Base-by-base conservation (phyloP, 2,113 vertebrate genomes). In the Sorex fumeus region DNA sequence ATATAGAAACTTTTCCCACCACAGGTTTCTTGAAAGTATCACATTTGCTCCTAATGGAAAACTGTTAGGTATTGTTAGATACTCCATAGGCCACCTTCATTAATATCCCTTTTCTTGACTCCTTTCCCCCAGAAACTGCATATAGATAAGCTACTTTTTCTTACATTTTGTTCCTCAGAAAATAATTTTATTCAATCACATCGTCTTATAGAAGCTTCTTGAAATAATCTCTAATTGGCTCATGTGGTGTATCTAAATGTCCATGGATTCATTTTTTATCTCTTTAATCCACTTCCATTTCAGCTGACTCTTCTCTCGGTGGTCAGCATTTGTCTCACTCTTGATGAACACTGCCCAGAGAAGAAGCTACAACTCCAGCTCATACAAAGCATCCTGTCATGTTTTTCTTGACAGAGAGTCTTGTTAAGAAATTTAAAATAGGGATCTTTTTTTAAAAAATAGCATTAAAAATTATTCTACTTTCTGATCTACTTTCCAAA, bases 211-310 rank as follows among this genome's bases (percentile, higher is more conserved):
- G 62, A 76, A 76, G 25, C 28, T 64, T 83, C 70, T 78, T 88
- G 64, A 28, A 79, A 50, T 45, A 83, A 43, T 72, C 50, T 67
- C 93, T 67, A 84, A 87, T 84, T 69, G 92, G 87, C 72, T 45
- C 80, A 57, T 66, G 36, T 45, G 34, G n/a, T 72, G 40, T 72
- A 30, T 83, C 71, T 88, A 78, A 87, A 83, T 57, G 11, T 77
- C 90, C 72, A 57, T 12, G 32, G n/a, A 66, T 60, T 87, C 70
- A 90, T 79, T 90, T 93, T 47, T 88, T 81, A 72, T 79, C 84
- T 62, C 13, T 60, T 60, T 90, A 69, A 87, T 89, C 84, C 78
- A 15, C 78, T 85, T 88, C 23, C 34, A 32, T 92, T 87, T 94
- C 69, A 15, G 30, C 75, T 94, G 66, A 77, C 36, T 79, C 67